Conservation (phyloP, 2,113 vertebrate species). For the Columba livia region DNA sequence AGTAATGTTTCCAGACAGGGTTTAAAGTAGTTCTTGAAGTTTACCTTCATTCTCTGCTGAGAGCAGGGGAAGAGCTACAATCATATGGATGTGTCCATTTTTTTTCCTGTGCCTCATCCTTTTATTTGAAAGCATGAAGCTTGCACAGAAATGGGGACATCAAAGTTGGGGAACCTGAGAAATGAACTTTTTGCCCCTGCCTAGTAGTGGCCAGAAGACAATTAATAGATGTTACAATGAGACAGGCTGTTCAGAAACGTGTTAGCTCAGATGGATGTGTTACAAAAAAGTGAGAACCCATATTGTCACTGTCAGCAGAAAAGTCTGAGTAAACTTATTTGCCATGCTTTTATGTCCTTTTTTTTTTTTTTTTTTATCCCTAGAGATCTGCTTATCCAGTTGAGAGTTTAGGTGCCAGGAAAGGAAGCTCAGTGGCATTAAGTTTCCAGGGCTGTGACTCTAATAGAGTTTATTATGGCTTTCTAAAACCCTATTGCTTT, state of each 20-base stretch:
- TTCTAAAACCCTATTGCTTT: neutral
- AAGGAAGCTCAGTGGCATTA: neutral
- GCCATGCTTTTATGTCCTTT: neutral
- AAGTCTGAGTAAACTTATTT: neutral
- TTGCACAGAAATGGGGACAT: neutral
- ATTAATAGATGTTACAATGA: neutral
- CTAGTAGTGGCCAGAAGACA: neutral
- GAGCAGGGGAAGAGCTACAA: neutral
- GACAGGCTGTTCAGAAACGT: neutral
- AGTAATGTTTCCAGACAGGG: neutral
- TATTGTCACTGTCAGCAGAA: neutral
- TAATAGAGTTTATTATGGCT: neutral
- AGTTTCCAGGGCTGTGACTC: neutral
- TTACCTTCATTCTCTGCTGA: neutral
- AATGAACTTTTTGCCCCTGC: neutral
- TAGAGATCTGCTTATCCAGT: neutral
- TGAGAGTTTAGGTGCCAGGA: neutral
- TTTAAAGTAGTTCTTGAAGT: neutral
- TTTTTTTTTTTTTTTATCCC: too few relatives aligned
- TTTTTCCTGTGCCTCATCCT: neutral
- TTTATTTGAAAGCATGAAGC: neutral
- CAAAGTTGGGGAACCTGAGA: neutral
- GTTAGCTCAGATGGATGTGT: neutral
- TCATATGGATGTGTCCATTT: neutral
- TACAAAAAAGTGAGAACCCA: neutral